These are phyloP conservation scores for Ischnura elegans DNA, from an alignment of 2,888 invertebrate species.

Conservation along the genomic window DNA sequence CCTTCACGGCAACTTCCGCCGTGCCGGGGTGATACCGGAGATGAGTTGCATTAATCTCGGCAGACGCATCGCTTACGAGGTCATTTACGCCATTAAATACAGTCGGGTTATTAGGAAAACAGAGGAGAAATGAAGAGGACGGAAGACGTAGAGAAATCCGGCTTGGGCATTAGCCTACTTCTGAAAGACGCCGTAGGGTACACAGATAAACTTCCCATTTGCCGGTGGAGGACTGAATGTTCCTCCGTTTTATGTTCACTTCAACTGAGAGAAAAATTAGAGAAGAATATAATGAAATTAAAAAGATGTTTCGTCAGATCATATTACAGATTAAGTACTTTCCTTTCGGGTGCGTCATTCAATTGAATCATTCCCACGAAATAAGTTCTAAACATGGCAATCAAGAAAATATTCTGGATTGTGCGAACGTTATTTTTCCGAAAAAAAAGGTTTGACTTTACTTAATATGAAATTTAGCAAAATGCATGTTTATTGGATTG, in stretches of 20 bases:
- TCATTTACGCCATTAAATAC: constrained; percentile 7
- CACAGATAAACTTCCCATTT: not conserved
- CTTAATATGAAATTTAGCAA: too few species aligned
- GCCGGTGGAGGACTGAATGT: not conserved
- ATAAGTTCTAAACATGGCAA: too few species aligned
- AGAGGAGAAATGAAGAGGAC: not conserved
- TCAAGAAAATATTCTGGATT: too few species aligned
- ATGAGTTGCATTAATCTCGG: constrained; percentile 6
- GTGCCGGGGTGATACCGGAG: not conserved
- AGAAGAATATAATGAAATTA: too few species aligned
- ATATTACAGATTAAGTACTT: too few species aligned
- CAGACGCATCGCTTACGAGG: not conserved
- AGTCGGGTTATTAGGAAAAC: not conserved
- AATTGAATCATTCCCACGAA: too few species aligned
- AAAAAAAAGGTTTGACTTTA: too few species aligned
- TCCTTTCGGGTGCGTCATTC: too few species aligned
- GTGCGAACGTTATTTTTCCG: too few species aligned
- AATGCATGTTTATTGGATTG: too few species aligned
- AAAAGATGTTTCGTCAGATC: too few species aligned
- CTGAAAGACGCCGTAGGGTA: not conserved
- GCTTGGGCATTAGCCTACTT: not conserved
- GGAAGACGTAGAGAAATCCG: not conserved
- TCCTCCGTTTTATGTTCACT: not conserved
- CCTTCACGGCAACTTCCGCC: not conserved
- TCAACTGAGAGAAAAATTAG: too few species aligned